Conservation (phyloP, 2,113 vertebrate species). For the Cygnus buccinator region DNA sequence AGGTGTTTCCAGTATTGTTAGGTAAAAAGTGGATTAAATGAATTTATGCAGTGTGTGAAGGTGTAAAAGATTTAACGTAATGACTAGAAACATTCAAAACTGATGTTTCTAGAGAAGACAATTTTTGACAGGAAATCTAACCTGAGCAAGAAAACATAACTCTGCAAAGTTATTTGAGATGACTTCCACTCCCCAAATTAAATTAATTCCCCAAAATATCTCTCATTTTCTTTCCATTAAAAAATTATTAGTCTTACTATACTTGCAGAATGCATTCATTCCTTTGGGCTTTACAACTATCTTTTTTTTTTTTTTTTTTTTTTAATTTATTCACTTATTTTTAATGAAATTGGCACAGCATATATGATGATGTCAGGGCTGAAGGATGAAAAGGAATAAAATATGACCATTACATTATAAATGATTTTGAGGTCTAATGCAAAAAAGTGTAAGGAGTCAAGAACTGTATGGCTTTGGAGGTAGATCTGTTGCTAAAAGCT, state of each 20-base stretch:
- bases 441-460: neutral
- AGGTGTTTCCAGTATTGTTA: neutral
- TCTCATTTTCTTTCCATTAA: neutral
- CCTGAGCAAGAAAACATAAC: neutral
- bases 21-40: neutral
- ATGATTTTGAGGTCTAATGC: neutral
- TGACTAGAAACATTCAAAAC: neutral
- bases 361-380: neutral
- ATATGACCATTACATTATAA: neutral
- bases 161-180: neutral
- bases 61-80: neutral
- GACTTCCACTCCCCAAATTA: neutral
- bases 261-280: neutral
- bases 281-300: neutral
- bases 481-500: neutral
- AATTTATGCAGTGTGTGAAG: neutral
- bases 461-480: neutral
- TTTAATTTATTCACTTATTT: neutral
- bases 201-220: neutral
- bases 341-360: neutral
- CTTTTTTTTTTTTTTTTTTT: neutral
- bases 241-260: neutral
- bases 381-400: constrained; percentile 16
- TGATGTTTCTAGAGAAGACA: neutral
- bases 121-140: neutral